These are phyloP conservation scores for Eristalinus aeneus DNA, from an alignment of 2,888 invertebrate genomes.

Conservation along the genomic window DNA sequence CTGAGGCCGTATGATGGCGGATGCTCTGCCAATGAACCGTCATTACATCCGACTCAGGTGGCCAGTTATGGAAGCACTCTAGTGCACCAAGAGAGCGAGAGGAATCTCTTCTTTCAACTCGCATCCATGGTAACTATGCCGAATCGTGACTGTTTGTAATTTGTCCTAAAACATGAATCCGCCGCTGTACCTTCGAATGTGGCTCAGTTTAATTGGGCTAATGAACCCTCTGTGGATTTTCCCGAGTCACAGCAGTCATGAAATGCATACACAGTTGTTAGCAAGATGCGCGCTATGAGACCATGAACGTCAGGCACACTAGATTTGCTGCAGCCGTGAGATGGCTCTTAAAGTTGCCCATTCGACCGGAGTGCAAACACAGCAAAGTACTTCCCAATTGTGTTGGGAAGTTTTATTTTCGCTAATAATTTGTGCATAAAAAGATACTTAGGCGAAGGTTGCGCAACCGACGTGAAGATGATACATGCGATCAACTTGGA, in stretches of 20 bases:
- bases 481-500: background rate
- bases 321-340: background rate
- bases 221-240: slow-evolving; percentile 14
- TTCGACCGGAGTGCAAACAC: background rate
- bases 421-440: background rate
- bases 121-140: background rate
- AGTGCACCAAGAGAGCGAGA: background rate
- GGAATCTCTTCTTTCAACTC: slow-evolving; percentile 1
- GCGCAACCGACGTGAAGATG: background rate
- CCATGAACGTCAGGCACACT: background rate
- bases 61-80: background rate
- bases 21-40: background rate
- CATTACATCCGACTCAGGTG: slow-evolving; percentile 6
- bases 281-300: background rate
- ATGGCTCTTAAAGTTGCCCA: background rate
- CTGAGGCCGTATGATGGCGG: background rate
- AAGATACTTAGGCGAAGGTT: background rate
- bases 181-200: slow-evolving; percentile 18
- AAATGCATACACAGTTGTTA: background rate
- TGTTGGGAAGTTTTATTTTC: background rate
- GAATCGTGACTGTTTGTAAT: slow-evolving; percentile 41
- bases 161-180: slow-evolving; percentile 21
- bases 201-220: slow-evolving; percentile 18
- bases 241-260: background rate
- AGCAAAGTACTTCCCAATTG: background rate